Conservation (phyloP, 2,797 vertebrate genomes). For the Coluber constrictor region DNA sequence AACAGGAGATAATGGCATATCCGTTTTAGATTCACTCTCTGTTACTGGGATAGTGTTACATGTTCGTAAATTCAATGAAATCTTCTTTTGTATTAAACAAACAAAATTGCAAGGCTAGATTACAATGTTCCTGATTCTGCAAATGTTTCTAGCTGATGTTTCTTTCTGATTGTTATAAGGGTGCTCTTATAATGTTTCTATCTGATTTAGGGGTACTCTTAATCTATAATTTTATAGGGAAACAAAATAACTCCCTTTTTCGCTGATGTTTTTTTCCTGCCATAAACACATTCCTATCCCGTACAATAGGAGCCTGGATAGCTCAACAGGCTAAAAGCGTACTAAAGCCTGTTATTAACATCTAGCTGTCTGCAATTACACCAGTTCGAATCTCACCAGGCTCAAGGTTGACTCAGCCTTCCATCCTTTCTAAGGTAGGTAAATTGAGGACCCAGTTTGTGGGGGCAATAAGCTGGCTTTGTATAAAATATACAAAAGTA, state of each 20-base stretch:
- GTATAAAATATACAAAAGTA: too few species aligned
- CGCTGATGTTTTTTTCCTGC: neutral
- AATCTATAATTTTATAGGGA: neutral
- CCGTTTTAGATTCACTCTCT: neutral
- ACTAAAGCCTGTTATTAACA: too few species aligned
- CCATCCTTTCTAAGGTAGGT: too few species aligned
- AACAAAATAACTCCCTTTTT: neutral
- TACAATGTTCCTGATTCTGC: neutral
- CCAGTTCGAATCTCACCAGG: too few species aligned
- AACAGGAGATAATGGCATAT: neutral
- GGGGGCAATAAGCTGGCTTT: too few species aligned
- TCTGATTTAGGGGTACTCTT: neutral
- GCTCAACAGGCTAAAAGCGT: too few species aligned
- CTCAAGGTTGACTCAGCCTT: too few species aligned
- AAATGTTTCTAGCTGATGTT: neutral
- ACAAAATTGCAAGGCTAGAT: neutral
- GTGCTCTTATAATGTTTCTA: neutral
- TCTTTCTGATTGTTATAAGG: neutral
- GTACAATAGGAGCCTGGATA: neutral
- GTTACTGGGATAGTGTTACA: neutral
- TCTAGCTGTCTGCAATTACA: too few species aligned
- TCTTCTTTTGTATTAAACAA: neutral
- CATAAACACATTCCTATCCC: neutral
- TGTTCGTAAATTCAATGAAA: neutral
- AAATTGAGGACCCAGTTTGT: too few species aligned